A percentile compares a stretch with the other conserved stretches of the same genome.
These are phyloP conservation scores for Sturnira hondurensis DNA, from an alignment of 2,113 vertebrate genomes.

Conservation along the genomic window DNA sequence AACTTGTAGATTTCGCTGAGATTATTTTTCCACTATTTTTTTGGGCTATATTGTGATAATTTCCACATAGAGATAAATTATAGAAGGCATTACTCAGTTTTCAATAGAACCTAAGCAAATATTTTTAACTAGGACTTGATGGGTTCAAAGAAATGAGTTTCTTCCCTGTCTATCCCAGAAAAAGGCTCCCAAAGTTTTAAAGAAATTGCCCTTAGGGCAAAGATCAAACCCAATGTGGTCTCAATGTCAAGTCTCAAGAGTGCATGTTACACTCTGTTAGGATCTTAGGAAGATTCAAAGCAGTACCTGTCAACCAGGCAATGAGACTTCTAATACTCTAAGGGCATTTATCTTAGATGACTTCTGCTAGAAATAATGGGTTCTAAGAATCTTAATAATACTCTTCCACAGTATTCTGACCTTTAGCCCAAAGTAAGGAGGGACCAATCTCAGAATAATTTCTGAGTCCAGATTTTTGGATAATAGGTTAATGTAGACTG, in stretches of 20 bases:
- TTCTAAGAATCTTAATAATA: not conserved
- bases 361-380: not conserved
- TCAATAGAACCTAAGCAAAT: not conserved
- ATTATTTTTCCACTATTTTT: not conserved
- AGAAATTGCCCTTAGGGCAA: not conserved
- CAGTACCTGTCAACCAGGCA: not conserved
- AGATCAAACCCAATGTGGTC: not conserved
- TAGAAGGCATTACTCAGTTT: not conserved
- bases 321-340: not conserved
- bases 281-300: not conserved
- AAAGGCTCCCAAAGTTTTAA: not conserved
- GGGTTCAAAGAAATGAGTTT: not conserved
- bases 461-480: not conserved
- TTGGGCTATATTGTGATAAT: not conserved
- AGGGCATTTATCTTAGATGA: not conserved
- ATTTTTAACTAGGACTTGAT: not conserved
- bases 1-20: not conserved
- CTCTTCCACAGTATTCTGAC: not conserved
- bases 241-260: not conserved
- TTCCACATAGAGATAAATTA: not conserved
- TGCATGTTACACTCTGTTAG: not conserved
- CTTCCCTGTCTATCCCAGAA: not conserved
- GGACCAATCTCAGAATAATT: not conserved
- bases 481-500: not conserved
- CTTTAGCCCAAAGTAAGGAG: not conserved